Evolutionary conservation across 2,888 invertebrate species (phyloP), one percentile per base, ranked within the genome.

Genomic region (Acleris emargana): DNA sequence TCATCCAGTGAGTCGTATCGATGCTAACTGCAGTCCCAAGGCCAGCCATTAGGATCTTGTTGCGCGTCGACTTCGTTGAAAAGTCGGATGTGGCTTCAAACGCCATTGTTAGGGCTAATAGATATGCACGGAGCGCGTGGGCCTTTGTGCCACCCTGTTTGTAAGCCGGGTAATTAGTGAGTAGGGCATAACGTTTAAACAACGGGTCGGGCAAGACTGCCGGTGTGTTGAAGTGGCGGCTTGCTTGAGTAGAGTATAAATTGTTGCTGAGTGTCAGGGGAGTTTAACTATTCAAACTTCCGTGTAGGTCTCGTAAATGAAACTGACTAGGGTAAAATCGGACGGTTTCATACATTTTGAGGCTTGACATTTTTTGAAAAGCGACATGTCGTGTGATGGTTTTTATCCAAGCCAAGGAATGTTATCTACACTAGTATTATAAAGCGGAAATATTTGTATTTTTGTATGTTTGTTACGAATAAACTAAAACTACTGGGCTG

Each of bases 91-190:
- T 55, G 50, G 18, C 32, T 47, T 58, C 38, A 49, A 49, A 43
- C 53, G 20, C 53, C 58, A 66, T 66, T 66, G 66, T 66, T 60
- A 57, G 18, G 32, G 38, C 57, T 66, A 66, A 66, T 66, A 66
- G 66, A 66, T 66, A 66, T 61, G 66, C 60, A 51, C 55, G 32
- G 57, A 52, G 57, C 57, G 60, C 55, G 55, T 45, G 28, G 60
- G 47, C 32, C 66, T 61, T 66, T 61, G 66, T 66, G 66, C 57
- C 51, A 52, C 66, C 66, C 60, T 60, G 60, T 64, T 64, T 53
- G 64, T 50, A 66, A 61, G 66, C 55, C 53, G 49, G 55, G 66
- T 60, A 66, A 66, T 66, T 66, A 66, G 66, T 61, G 55, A 66
- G 64, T 59, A 59, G 51, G 66, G 51, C 60, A 66, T 55, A 57